Conservation (phyloP, 2,113 vertebrate species). For the Oenanthe melanoleuca region DNA sequence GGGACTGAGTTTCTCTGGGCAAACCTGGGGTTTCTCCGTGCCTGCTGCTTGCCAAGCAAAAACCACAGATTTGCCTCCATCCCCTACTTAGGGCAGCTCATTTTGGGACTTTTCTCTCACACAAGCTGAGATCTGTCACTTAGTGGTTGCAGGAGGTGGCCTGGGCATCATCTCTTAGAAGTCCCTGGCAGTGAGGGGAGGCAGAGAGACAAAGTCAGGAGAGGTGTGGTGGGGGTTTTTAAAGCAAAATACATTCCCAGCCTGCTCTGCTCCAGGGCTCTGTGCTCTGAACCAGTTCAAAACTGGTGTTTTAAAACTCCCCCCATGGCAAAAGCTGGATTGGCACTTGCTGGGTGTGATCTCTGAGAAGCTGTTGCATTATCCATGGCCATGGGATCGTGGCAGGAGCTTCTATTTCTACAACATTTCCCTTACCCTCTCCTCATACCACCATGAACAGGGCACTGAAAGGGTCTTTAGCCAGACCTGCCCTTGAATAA, state of each 20-base stretch:
- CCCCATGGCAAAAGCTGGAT: background rate
- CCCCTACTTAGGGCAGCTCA: slow-evolving; percentile 2
- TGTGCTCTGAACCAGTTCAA: background rate
- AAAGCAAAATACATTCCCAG: background rate
- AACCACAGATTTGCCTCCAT: slow-evolving; percentile 29
- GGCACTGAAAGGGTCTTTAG: background rate
- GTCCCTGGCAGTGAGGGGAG: background rate
- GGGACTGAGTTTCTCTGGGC: background rate
- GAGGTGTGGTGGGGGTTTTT: background rate
- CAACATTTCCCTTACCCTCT: background rate
- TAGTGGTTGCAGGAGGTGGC: slow-evolving; percentile 5
- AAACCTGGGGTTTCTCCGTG: background rate
- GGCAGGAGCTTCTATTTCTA: background rate
- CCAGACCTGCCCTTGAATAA: background rate
- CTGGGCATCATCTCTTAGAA: background rate
- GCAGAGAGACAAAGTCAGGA: background rate
- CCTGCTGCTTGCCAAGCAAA: background rate
- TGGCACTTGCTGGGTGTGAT: background rate
- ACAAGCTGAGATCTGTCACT: background rate
- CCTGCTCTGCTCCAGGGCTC: background rate
- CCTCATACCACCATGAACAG: background rate
- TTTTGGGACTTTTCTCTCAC: slow-evolving; percentile 15
- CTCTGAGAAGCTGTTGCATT: background rate
- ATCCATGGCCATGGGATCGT: background rate
- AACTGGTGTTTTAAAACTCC: background rate